Conservation (phyloP, 2,113 vertebrate genomes). For the Callipepla californica region DNA sequence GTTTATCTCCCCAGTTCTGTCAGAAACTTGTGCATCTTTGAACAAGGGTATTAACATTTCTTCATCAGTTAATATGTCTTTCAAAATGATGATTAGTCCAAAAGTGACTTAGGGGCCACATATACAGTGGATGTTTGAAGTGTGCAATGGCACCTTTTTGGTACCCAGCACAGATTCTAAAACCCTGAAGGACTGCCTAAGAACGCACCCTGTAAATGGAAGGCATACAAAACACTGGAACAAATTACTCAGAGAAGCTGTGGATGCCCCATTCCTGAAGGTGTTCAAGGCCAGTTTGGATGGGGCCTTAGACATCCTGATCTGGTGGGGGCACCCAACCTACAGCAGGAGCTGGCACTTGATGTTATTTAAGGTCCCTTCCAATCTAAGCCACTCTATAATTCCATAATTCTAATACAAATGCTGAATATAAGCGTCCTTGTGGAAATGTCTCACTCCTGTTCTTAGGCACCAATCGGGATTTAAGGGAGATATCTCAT, state of each 20-base stretch:
- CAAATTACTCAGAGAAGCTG: background rate
- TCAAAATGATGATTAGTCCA: background rate
- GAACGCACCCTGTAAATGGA: accelerated
- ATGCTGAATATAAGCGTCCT: background rate
- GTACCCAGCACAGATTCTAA: accelerated
- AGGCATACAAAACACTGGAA: background rate
- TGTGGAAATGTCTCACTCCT: background rate
- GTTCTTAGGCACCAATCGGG: background rate
- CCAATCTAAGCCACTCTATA: too few species aligned
- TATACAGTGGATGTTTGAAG: background rate
- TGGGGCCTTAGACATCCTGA: too few species aligned
- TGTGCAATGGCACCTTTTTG: background rate
- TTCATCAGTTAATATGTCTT: background rate
- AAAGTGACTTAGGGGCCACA: background rate
- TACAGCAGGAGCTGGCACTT: too few species aligned
- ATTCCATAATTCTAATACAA: too few species aligned
- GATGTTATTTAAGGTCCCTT: too few species aligned
- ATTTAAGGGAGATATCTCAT: background rate
- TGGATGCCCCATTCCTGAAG: too few species aligned
- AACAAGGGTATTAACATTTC: background rate
- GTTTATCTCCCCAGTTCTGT: background rate
- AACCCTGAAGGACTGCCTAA: background rate
- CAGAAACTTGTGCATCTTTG: background rate
- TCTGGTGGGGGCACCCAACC: too few species aligned
- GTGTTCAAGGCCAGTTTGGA: too few species aligned